These are phyloP conservation scores for Physella acuta DNA, from an alignment of 1,140 invertebrate genomes.

Conservation along the genomic window DNA sequence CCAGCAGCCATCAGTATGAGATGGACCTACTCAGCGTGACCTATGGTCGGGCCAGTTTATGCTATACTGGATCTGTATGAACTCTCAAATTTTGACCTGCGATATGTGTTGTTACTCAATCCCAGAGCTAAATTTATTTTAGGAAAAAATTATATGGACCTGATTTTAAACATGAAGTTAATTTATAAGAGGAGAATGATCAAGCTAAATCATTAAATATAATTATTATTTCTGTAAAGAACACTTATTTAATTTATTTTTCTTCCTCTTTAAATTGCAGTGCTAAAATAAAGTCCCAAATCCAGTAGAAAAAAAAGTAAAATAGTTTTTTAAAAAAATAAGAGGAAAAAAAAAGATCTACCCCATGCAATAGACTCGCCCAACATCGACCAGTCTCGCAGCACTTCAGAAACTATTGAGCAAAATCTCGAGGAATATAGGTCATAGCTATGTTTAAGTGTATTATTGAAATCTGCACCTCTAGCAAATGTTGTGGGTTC, in stretches of 20 bases:
- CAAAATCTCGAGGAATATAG: constrained; percentile 44
- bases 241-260: too few relatives aligned
- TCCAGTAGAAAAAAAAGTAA: too few relatives aligned
- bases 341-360: background rate
- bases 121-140: too few relatives aligned
- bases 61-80: too few relatives aligned
- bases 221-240: too few relatives aligned
- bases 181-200: too few relatives aligned
- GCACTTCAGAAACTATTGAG: constrained; percentile 46
- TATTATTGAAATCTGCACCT: constrained; percentile 33
- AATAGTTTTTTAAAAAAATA: background rate
- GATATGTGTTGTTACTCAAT: background rate
- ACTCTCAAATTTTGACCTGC: too few relatives aligned
- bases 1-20: constrained; percentile 43
- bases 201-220: too few relatives aligned
- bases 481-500: constrained; percentile 17
- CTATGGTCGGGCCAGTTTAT: background rate
- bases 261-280: too few relatives aligned
- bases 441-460: constrained; percentile 45
- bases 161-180: too few relatives aligned
- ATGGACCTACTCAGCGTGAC: background rate
- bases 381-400: constrained; percentile 38
- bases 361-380: constrained; percentile 26
- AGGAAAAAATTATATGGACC: too few relatives aligned
- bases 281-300: too few relatives aligned